These are phyloP conservation scores for Phalacrocorax aristotelis DNA, from an alignment of 2,113 vertebrate genomes.

Conservation along the genomic window DNA sequence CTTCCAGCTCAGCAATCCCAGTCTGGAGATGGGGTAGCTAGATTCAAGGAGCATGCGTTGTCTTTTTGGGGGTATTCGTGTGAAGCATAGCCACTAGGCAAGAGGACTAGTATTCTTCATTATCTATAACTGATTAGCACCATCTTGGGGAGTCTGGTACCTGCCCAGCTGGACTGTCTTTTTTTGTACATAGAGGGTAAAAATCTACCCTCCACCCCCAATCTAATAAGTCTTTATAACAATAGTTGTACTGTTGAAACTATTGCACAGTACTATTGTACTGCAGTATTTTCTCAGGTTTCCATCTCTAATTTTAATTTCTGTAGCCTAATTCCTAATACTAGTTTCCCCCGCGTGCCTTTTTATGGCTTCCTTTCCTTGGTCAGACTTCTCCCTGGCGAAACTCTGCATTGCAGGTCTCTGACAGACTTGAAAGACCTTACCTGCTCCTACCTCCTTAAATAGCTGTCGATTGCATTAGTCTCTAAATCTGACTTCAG, in stretches of 20 bases:
- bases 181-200: background rate
- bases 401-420: background rate
- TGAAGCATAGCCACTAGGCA: background rate
- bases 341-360: background rate
- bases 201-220: accelerated
- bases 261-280: no score
- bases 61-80: background rate
- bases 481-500: background rate
- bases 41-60: accelerated
- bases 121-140: background rate
- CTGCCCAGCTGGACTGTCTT: background rate
- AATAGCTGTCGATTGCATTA: background rate
- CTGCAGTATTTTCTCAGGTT: background rate
- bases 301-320: background rate
- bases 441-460: background rate
- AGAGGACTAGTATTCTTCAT: background rate
- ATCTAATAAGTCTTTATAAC: background rate
- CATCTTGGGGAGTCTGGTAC: background rate
- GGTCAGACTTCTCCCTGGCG: background rate
- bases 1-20: background rate
- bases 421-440: background rate
- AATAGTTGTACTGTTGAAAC: background rate
- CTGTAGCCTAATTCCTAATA: background rate
- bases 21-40: background rate
- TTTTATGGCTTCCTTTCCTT: background rate